A percentile compares a stretch with the other conserved stretches of the same genome.
Evolutionary conservation across 2,888 invertebrate species (phyloP).

Genomic region (Pyrgus malvae): DNA sequence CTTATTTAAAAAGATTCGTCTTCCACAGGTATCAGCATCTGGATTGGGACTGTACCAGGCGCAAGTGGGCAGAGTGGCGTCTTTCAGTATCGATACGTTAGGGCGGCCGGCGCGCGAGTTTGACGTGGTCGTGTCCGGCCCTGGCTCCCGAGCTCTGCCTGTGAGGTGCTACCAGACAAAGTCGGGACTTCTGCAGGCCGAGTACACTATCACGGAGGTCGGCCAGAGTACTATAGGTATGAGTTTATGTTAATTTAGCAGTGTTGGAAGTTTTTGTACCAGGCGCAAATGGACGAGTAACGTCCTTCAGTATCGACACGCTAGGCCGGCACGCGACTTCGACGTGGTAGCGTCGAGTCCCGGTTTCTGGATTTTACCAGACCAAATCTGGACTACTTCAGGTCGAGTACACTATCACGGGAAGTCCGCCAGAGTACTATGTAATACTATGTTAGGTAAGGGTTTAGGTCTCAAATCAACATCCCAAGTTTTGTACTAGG

Average conservation of each 20-base stretch:
- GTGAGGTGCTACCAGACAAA: constrained; percentile 98
- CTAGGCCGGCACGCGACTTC: too few species aligned
- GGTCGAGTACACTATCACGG: too few species aligned
- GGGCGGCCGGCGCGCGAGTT: constrained; percentile 93
- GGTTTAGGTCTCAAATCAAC: too few species aligned
- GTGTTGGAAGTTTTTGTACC: too few species aligned
- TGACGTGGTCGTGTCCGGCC: constrained; percentile 94
- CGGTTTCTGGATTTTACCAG: too few species aligned
- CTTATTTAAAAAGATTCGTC: background rate
- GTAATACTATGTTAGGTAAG: too few species aligned
- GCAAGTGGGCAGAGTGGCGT: constrained; percentile 89
- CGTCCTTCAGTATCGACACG: too few species aligned
- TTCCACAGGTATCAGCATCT: constrained; percentile 84
- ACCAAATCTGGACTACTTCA: too few species aligned
- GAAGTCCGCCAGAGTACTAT: too few species aligned
- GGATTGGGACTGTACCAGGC: constrained; percentile 94
- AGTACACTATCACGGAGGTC: constrained; percentile 92
- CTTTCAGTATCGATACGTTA: constrained; percentile 94
- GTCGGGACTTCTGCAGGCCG: constrained; percentile 96
- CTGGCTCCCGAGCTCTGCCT: constrained; percentile 90
- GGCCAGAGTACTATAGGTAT: constrained; percentile 86
- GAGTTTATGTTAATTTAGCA: constrained; percentile 12
- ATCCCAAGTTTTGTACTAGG: too few species aligned
- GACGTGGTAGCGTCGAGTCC: too few species aligned
- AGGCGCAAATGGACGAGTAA: too few species aligned